Evolutionary conservation across 2,797 vertebrate genomes (phyloP), one percentile per base, ranked within the genome.

Genomic region (Enteromius trimaculatus): DNA sequence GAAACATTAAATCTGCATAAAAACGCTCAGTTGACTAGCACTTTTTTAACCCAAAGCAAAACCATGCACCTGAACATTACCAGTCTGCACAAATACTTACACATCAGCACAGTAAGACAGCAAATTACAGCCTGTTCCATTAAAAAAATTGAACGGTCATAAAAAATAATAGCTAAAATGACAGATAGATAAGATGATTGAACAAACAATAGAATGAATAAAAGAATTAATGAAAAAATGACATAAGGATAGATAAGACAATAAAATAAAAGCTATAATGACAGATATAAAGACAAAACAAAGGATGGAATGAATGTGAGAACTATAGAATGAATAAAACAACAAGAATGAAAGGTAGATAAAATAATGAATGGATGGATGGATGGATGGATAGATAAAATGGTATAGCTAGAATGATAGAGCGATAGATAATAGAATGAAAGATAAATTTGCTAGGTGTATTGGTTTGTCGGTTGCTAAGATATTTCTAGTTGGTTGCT

Each of bases 1-100:
- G 70, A 84, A 86, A 82, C 55, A 55, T 83, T 78, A 76, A 49
- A 85, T 83, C 85, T 88, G 84, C 79, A 86, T 86, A 85, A 84
- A 81, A 80, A 81, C 39, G 14, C 34, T 72, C 62, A 37, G 78
- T 82, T 58, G 34, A 82, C 58, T 68, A 62, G 69, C 34, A 65
- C 75, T 74, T 55, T 39, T 78, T 85, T 79, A 77, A 80, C 74
- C 37, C 64, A 55, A n/a, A 8, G 37, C 17, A 17, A 55, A 58
- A 81, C 23, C 14, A 81, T 26, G 55, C 26, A 77, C 65, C 29
- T 70, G 58, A 64, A 49, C 62, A 34, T 77, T 79, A 78, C 44
- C 51, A 31, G 42, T 81, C 62, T 26, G 19, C 8, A 74, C 42
- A 62, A 60, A 55, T 55, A 62, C 21, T 60, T 70, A 65, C 69